These are phyloP conservation scores for Theodoxus fluviatilis DNA, from an alignment of 2,888 invertebrate genomes.

Conservation along the genomic window DNA sequence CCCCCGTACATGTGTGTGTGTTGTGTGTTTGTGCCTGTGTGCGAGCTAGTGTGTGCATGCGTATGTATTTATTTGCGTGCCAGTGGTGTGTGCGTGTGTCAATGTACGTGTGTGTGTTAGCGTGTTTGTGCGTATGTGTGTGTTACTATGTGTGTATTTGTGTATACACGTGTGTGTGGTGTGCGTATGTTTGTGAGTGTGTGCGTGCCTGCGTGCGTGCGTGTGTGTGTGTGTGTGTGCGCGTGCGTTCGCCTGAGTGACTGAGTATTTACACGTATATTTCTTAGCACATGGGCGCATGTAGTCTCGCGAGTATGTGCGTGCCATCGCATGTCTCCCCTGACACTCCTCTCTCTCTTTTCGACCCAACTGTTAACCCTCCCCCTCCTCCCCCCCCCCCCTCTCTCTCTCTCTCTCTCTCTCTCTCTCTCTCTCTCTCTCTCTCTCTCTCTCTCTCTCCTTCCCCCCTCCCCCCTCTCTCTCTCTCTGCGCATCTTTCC, in stretches of 20 bases:
- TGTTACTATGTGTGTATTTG: background rate
- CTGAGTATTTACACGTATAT: background rate
- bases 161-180: background rate
- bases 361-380: no score
- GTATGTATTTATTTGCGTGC: no score
- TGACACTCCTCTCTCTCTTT: no score
- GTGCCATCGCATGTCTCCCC: no score
- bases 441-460: background rate
- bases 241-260: background rate
- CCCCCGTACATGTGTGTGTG: no score
- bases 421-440: slow-evolving; percentile 11
- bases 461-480: background rate
- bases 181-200: slow-evolving; percentile 11
- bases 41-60: no score
- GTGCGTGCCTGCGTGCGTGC: background rate
- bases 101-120: background rate
- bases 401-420: background rate
- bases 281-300: background rate
- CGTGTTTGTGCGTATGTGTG: background rate
- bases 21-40: no score
- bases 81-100: slow-evolving; percentile 1
- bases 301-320: no score
- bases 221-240: slow-evolving; percentile 15
- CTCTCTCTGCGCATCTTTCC: no score
- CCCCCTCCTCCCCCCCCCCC: background rate